These are phyloP conservation scores for Melangyna quadrimaculata DNA, from an alignment of 2,888 invertebrate genomes.

Conservation along the genomic window DNA sequence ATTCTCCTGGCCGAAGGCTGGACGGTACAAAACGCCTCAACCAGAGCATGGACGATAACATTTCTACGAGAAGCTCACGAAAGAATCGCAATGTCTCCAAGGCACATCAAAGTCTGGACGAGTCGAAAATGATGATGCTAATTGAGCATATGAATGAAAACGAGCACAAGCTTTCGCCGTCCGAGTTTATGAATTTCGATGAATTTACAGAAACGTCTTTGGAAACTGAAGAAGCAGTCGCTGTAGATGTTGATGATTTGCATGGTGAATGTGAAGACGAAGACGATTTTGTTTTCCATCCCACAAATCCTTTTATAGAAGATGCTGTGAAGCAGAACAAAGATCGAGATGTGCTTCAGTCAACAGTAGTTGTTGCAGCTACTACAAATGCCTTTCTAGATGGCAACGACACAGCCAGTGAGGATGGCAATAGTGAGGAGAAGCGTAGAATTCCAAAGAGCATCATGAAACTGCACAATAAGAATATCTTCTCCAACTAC, in stretches of 20 bases:
- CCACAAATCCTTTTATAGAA: conserved; percentile 79
- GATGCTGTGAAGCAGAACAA: conserved; percentile 73
- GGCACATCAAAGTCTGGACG: conserved; percentile 87
- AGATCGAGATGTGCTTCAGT: background rate
- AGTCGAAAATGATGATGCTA: conserved; percentile 81
- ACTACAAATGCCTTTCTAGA: conserved; percentile 48
- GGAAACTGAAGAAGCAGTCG: conserved; percentile 7
- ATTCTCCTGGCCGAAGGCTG: conserved; percentile 79
- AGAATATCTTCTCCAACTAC: conserved; percentile 76
- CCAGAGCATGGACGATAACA: conserved; percentile 89
- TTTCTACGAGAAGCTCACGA: conserved; percentile 77
- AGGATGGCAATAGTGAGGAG: conserved; percentile 43
- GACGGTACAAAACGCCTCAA: conserved; percentile 85
- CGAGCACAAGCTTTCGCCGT: conserved; percentile 15
- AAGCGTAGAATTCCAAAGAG: conserved; percentile 70
- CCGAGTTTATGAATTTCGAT: conserved; percentile 34
- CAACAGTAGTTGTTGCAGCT: background rate
- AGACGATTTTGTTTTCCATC: conserved; percentile 76
- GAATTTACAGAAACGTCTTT: conserved; percentile 36
- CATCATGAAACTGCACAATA: conserved; percentile 76
- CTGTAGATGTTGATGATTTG: background rate
- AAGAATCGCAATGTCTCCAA: conserved; percentile 82
- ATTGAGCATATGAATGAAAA: conserved; percentile 75
- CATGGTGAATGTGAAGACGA: background rate
- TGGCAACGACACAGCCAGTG: conserved; percentile 31